Base-by-base conservation (phyloP, 2,888 invertebrate genomes). In the Sphecodes monilicornis region DNA sequence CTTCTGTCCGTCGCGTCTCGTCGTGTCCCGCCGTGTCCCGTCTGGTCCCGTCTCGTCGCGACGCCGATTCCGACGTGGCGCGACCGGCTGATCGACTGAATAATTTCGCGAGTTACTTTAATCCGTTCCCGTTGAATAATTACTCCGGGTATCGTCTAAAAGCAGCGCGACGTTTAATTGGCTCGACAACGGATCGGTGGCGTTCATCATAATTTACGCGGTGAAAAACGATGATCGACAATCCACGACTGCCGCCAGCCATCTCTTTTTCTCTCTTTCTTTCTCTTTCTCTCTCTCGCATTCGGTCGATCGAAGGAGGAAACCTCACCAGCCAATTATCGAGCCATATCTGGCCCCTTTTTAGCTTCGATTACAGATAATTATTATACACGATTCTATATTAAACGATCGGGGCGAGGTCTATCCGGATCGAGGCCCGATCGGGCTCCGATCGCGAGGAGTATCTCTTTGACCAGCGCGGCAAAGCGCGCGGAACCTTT, bases 151-250 rank as follows among this genome's bases (percentile, higher is more conserved):
- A 29, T 29, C 29, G 60, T 60, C 60, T 60, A 60, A 60, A 60
- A 60, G 60, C 36, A 60, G 29, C 29, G 29, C 60, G 60, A 60
- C 60, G 60, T 60, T 73, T 68, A 29, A 81, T 79, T 46, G 32
- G 16, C 50, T 29, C 41, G 60, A 39, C 64, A 32, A 66, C 66
- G 32, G 66, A 66, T 22, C 16, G 64, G 18, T 22, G 36, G 26
- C 16, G 66, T 29, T 26, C 26, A 3, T 29, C 1, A 54, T 76
- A 36, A 68, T 69, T 79, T 26, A 26, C 41, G 18, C 60, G 60
- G 18, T 60, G 60, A 74, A 18, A 39, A 73, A 36, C 10, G 26
- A 8, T 22, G 18, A 46, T 78, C 43, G 26, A n/a, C 60, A 32
- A 26, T 29, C 29, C 64, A 36, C 43, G 36, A 66, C 29, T 29